phyloP scores from a whole-genome alignment of 2,113 vertebrate species.

The Rana temporaria region DNA sequence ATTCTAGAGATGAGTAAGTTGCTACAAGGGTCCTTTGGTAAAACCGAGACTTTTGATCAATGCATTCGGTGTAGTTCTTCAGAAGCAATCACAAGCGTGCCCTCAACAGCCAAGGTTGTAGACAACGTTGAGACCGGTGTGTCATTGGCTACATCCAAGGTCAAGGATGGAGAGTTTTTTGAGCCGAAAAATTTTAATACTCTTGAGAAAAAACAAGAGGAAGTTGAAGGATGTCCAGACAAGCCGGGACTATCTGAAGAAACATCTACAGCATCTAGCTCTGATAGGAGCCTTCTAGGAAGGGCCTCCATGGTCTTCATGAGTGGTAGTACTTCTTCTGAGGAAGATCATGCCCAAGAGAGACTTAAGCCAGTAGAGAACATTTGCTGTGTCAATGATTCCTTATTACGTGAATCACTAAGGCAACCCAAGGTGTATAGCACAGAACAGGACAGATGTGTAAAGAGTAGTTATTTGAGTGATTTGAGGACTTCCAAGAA shows the following conservation, averaged over 20 bases:
- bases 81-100: no score
- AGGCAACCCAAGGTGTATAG: not conserved
- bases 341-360: not conserved
- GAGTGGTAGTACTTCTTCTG: not conserved
- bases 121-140: not conserved
- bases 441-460: not conserved
- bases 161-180: not conserved
- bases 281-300: not conserved
- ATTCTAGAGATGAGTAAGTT: constrained; percentile 34
- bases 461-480: not conserved
- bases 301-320: no score
- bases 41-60: constrained; percentile 1
- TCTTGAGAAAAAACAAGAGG: not conserved
- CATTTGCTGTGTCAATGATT: not conserved
- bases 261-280: not conserved
- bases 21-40: constrained; percentile 60
- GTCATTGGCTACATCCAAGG: not conserved
- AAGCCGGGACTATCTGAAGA: not conserved
- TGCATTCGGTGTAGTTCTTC: not conserved
- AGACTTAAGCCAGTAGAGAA: not conserved
- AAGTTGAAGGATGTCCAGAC: not conserved
- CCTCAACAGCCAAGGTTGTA: not conserved
- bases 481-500: not conserved
- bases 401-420: no score
- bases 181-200: not conserved